Conservation (phyloP, 2,113 vertebrate species). For the Coptodon bakossiorum region DNA sequence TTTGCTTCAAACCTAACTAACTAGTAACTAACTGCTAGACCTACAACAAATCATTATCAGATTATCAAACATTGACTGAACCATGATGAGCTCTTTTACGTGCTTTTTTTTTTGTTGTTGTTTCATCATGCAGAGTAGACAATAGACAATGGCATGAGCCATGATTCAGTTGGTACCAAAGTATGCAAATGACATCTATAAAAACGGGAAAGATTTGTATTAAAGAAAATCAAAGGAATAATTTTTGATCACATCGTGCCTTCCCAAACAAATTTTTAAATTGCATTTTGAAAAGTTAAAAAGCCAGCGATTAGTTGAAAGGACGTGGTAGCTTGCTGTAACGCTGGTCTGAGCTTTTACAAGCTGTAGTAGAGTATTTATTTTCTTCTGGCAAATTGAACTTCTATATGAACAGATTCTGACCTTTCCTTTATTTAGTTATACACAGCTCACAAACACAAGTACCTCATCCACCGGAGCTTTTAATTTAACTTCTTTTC, state of each 20-base stretch:
- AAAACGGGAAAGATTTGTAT: not conserved
- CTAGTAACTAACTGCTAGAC: not conserved
- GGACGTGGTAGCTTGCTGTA: not conserved
- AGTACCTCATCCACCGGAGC: not conserved
- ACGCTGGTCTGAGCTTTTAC: not conserved
- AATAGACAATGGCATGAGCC: not conserved
- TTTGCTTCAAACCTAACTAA: not conserved
- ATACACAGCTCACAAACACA: not conserved
- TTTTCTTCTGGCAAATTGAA: not conserved
- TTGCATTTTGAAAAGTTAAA: not conserved
- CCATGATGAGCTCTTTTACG: not conserved
- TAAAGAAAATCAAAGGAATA: not conserved
- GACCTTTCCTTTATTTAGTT: not conserved
- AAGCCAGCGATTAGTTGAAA: not conserved
- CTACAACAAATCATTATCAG: not conserved
- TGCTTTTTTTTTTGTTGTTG: not conserved
- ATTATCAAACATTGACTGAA: not conserved
- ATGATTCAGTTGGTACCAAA: not conserved
- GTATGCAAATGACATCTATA: not conserved
- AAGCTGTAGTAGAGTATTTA: not conserved
- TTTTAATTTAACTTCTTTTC: not conserved
- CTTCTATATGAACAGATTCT: not conserved
- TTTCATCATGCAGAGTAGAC: not conserved
- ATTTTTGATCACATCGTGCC: not conserved
- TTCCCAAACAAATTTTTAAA: not conserved